A percentile compares a stretch with the other conserved stretches of the same genome.
Conservation (phyloP, 2,113 vertebrate species). For the Erpornis zantholeuca region DNA sequence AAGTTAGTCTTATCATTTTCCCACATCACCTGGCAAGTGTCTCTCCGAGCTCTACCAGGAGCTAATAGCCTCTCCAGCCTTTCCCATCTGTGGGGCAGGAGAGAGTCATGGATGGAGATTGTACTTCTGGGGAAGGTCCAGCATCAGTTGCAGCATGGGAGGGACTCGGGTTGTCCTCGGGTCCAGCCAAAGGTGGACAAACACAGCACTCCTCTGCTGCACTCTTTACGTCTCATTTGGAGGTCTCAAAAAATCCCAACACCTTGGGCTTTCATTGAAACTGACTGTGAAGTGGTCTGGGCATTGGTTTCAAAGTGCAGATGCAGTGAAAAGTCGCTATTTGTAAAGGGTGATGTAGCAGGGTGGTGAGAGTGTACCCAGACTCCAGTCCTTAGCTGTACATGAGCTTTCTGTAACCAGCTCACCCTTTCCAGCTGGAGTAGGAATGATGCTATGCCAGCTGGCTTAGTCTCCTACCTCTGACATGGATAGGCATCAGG, state of each 20-base stretch:
- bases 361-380: neutral
- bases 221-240: neutral
- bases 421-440: neutral
- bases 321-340: neutral
- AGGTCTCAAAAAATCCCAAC: neutral
- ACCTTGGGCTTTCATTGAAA: neutral
- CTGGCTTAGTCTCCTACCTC: neutral
- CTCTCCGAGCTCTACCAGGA: neutral
- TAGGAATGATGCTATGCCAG: neutral
- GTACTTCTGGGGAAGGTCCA: neutral
- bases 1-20: neutral
- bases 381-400: neutral
- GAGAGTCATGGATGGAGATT: neutral
- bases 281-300: neutral
- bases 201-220: neutral
- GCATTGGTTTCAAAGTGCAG: neutral
- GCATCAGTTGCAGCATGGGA: neutral
- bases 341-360: neutral
- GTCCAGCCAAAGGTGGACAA: neutral
- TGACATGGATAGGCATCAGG: neutral
- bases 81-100: neutral
- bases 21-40: neutral
- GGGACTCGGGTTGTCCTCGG: accelerated
- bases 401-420: neutral
- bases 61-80: neutral